Percentiles rank a stretch among this genome's conserved stretches.
phyloP scores from a whole-genome alignment of 35 echinoderm and acorn worm species.

The Hemicentrotus pulcherrimus region DNA sequence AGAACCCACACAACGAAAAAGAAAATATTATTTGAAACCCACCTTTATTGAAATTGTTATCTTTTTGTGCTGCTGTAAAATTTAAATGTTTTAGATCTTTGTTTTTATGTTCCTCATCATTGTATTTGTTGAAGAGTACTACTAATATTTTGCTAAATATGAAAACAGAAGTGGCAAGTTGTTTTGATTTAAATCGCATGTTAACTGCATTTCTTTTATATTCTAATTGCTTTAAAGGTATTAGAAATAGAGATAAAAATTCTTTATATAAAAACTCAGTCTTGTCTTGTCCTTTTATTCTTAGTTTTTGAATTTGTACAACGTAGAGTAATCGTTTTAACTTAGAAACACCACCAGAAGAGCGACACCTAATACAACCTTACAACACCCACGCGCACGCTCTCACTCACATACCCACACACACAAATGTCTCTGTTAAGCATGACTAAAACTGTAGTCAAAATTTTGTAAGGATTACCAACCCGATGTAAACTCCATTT shows the following conservation, averaged over 20 bases:
- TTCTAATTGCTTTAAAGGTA: not conserved
- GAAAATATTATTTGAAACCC: not conserved
- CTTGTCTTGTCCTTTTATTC: not conserved
- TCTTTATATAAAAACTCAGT: not conserved
- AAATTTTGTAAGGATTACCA: too few species aligned
- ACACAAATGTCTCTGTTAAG: too few species aligned
- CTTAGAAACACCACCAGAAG: too few species aligned
- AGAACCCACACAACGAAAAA: not conserved
- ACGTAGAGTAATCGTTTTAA: too few species aligned
- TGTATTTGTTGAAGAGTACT: not conserved
- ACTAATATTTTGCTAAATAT: not conserved
- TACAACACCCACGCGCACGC: too few species aligned
- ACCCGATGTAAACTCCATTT: too few species aligned
- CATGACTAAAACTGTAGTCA: too few species aligned
- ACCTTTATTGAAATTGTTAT: not conserved
- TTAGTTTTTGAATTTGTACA: not conserved
- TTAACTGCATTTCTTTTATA: constrained; percentile 20
- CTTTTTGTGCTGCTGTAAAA: not conserved
- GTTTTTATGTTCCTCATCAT: not conserved
- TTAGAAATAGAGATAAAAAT: not conserved
- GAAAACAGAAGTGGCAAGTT: not conserved
- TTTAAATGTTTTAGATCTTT: not conserved
- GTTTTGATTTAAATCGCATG: not conserved
- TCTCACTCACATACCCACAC: too few species aligned
- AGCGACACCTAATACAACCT: too few species aligned